A percentile compares a stretch with the other conserved stretches of the same genome.
phyloP scores from a whole-genome alignment of 1,140 invertebrate genomes.

The Drosophila orena region DNA sequence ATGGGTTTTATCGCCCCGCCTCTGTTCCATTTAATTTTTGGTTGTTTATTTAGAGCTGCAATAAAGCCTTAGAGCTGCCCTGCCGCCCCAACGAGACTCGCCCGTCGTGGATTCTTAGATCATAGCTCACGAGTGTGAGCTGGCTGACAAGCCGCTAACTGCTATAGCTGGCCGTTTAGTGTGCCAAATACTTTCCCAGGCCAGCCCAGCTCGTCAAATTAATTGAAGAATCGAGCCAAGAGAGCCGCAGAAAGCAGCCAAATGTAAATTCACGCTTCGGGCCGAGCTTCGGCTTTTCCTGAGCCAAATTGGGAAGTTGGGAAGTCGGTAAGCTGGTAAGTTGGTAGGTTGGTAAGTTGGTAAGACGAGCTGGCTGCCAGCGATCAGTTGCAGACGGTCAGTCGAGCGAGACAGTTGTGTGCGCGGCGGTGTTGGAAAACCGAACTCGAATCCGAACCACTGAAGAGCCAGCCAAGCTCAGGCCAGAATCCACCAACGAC shows the following conservation, averaged over 20 bases:
- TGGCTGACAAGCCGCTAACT: constrained; percentile 56
- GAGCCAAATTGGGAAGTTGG: constrained; percentile 19
- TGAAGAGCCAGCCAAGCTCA: constrained; percentile 39
- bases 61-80: constrained; percentile 19
- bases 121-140: constrained; percentile 44
- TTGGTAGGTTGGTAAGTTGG: constrained; percentile 61
- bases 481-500: constrained; percentile 41
- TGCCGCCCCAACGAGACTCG: constrained; percentile 16
- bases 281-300: constrained; percentile 22
- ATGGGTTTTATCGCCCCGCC: background rate
- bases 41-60: constrained; percentile 23
- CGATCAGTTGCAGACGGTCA: constrained; percentile 84
- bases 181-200: constrained; percentile 81
- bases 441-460: constrained; percentile 46
- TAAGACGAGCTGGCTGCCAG: constrained; percentile 72
- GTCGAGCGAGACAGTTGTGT: constrained; percentile 84
- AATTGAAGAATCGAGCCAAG: constrained; percentile 68
- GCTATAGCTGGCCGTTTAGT: constrained; percentile 74
- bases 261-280: constrained; percentile 45
- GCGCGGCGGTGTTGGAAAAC: constrained; percentile 77
- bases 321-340: constrained; percentile 73
- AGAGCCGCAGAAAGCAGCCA: constrained; percentile 34
- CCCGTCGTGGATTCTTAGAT: constrained; percentile 42
- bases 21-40: constrained; percentile 22
- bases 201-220: constrained; percentile 58